Base-by-base conservation (phyloP, 1,140 invertebrate species). In the Cepaea nemoralis region DNA sequence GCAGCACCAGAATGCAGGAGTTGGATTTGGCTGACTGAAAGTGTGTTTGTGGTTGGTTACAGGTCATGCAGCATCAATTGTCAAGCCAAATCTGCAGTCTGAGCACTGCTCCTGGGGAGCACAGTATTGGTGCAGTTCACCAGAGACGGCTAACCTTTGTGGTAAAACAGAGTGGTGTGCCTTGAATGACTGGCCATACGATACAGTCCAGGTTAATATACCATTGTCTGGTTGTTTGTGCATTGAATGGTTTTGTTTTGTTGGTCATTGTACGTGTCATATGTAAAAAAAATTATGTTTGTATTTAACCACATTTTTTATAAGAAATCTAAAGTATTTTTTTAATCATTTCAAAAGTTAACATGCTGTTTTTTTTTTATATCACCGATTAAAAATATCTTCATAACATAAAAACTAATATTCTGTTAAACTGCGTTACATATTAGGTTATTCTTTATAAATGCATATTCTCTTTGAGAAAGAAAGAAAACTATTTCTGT, bases 121-220 rank as follows among this genome's bases (percentile, higher is more conserved):
- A 37, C 76, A 77, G 55, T 77, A 77, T 55, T 77, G 76, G 76
- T 77, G 76, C 76, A 77, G 76, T n/a, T 63, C 48, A 33, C 14
- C 27, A n/a, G 8, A 77, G 55, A 63, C 76, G 35, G 76, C 76
- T 24, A 37, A 3, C 14, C 8, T 59, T 16, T 77, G 76, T 77
- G 76, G 76, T 35, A 59, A 40, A 35, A 40, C 55, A 35, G 50
- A 77, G 16, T 77, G 48, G 50, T 77, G 76, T 42, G 24, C 48
- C 33, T 24, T n/a, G 48, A 77, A 77, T 37, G 16, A 77, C 31
- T 77, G 76, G 76, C 31, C 48, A 1, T 22, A 42, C n/a, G 35
- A 66, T 48, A 14, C 39, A 16, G 55, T 77, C 35, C 35, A 24
- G 48, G 76, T 66, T 37, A 77, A 55, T 35, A 45, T 35, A 55